phyloP scores from a whole-genome alignment of 2,888 invertebrate species.

The Euproctis similis region DNA sequence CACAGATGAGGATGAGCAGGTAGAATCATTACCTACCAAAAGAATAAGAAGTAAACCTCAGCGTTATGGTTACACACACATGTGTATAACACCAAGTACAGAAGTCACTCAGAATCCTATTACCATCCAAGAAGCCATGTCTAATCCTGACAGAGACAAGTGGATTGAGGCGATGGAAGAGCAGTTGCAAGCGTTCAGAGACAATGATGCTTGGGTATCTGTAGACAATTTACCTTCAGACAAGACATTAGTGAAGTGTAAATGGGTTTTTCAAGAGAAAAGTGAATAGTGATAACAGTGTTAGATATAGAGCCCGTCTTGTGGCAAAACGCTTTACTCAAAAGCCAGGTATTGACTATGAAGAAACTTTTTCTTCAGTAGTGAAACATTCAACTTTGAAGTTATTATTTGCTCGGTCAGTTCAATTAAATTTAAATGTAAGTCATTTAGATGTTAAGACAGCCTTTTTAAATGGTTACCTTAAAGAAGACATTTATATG shows the following conservation, averaged over 20 bases:
- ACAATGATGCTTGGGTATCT: conserved; percentile 1
- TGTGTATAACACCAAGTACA: conserved; percentile 2
- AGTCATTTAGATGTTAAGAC: conserved; percentile 1
- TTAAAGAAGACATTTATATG: conserved; percentile 1
- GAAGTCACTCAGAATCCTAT: background rate
- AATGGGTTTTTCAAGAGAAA: conserved; percentile 6
- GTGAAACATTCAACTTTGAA: conserved; percentile 1
- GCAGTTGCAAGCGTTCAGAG: conserved; percentile 2
- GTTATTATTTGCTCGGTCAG: background rate
- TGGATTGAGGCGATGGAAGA: conserved; percentile 4
- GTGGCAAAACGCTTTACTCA: conserved; percentile 1
- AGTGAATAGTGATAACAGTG: conserved; percentile 4
- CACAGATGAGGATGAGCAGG: background rate
- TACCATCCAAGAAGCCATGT: conserved; percentile 1
- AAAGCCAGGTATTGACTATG: conserved; percentile 3
- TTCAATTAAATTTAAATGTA: conserved; percentile 1
- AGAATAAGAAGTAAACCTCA: background rate
- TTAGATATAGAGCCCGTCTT: conserved; percentile 1
- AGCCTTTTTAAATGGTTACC: background rate
- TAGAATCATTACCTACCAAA: background rate
- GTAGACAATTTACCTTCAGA: conserved; percentile 1
- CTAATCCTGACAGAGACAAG: background rate
- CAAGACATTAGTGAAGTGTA: conserved; percentile 3
- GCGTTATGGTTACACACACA: background rate
- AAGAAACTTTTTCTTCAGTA: conserved; percentile 3